Base-by-base conservation (phyloP, 2,888 invertebrate genomes). In the Acanthacorydalis orientalis region DNA sequence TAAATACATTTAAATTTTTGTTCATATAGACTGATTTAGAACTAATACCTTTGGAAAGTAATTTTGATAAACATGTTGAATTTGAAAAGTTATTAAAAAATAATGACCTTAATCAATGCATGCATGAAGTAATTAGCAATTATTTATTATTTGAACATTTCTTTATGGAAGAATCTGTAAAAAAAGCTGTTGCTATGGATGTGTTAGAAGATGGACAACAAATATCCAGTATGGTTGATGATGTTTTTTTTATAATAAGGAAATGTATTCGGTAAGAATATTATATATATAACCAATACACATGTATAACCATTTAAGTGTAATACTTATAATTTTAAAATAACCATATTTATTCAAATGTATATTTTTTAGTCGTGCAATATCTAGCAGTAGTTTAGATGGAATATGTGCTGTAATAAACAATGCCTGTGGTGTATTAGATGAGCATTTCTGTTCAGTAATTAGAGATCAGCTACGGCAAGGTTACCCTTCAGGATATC, bases 321-420 rank as follows among this genome's bases (percentile, higher is more conserved):
- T 9, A 34, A 9, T 34, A 34, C 8, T 34, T 9, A n/a, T n/a
- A n/a, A n/a, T n/a, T n/a, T n/a, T n/a, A n/a, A n/a, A 11, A 3
- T 35, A 1, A 11, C 10, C 35, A 35, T 11, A 35, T 11, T 35
- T 10, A 11, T 35, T 35, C n/a, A 9, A 34, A 2, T 35, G 10
- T 35, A 11, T 35, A 35, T 35, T 37, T 37, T 37, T 37, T 47
- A 88, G 92, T 54, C 81, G 97, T 53, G 83, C 91, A n/a, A 72
- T 93, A 54, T 83, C 86, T 7, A 88, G 87, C 54, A 85, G 87
- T 59, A 93, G 89, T 60, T 77, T 96, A 49, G 96, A 97, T 67
- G 96, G 93, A 46, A 83, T 90, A 42, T 98, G 98, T 70, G 95
- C 91, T 2, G 88, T 93, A 56, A 80, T 98, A 31, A 98, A 98